These are phyloP conservation scores for Chinchilla lanigera DNA, from an alignment of 2,113 vertebrate genomes.

Conservation along the genomic window DNA sequence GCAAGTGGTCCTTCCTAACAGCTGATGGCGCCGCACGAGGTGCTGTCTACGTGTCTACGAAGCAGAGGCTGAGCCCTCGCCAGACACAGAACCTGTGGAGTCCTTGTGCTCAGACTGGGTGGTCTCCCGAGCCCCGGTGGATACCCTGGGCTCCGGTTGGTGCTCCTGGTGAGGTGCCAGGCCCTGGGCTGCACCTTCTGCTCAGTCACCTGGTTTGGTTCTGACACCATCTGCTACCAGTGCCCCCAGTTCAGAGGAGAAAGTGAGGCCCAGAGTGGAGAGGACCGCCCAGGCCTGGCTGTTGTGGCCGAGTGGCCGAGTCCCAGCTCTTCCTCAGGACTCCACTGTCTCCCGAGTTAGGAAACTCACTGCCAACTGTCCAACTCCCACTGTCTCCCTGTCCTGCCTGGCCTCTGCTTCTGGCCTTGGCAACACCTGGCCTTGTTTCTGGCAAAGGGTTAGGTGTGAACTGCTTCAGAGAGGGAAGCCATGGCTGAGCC, in stretches of 20 bases:
- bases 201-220: background rate
- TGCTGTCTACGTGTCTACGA: background rate
- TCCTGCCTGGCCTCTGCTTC: fast-evolving
- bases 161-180: fast-evolving
- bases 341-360: too few species aligned
- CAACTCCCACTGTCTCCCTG: fast-evolving
- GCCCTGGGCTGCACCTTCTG: fast-evolving
- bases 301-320: fast-evolving
- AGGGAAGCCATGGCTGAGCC: background rate
- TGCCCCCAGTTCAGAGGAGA: background rate
- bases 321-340: background rate
- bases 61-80: background rate
- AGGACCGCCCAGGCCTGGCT: too few species aligned
- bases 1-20: background rate
- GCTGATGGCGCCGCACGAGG: fast-evolving
- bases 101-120: background rate
- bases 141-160: background rate
- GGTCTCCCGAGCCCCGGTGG: background rate
- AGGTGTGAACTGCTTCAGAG: background rate
- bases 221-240: background rate
- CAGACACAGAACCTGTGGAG: fast-evolving
- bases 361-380: fast-evolving
- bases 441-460: background rate
- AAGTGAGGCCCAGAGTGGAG: background rate
- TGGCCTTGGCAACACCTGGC: too few species aligned